Base-by-base conservation (phyloP, 2,888 invertebrate genomes). In the Agrotis ipsilon region DNA sequence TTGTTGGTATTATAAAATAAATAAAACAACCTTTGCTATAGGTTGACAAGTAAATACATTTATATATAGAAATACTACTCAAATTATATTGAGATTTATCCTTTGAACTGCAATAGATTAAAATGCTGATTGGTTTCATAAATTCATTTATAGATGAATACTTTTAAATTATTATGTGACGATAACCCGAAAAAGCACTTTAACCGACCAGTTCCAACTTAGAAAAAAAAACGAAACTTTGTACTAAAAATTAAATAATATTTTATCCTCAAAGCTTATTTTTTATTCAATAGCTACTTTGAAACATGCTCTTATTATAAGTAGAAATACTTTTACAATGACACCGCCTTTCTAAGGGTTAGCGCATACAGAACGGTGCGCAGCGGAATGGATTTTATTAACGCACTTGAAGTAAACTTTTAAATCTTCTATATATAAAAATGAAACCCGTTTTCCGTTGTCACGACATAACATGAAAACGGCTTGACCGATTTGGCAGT, bases 241-340 rank as follows among this genome's bases (percentile, higher is more conserved):
- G 86, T 85, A 85, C 86, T 85, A 84, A 84, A 75, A 70, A 72
- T 76, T 75, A 79, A 75, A 75, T 59, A 46, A 51, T 48, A 67
- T 68, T 63, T 64, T 43, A 45, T 57, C 48, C 51, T 60, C 48
- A 58, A 73, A 63, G 55, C 54, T 32, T 32, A 55, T 5, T n/a
- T 55, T 55, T 55, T 19, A 55, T 55, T 32, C 62, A 69, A 62
- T 46, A 69, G 46, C 46, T 77, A 77, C 65, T 68, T 46, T 9
- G 39, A 27, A 19, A 54, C n/a, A 39, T 57, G 49, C 45, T 43
- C 21, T 48, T 48, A 49, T 16, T 73, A 43, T 43, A 67, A n/a
- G 24, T 27, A 13, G 39, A 43, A 59, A 62, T 46, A 67, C 75
- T 80, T 43, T 51, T 27, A 19, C 49, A n/a, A 18, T 14, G 67